Conservation (phyloP, 1,140 invertebrate species). For the Nixonia krombeini region DNA sequence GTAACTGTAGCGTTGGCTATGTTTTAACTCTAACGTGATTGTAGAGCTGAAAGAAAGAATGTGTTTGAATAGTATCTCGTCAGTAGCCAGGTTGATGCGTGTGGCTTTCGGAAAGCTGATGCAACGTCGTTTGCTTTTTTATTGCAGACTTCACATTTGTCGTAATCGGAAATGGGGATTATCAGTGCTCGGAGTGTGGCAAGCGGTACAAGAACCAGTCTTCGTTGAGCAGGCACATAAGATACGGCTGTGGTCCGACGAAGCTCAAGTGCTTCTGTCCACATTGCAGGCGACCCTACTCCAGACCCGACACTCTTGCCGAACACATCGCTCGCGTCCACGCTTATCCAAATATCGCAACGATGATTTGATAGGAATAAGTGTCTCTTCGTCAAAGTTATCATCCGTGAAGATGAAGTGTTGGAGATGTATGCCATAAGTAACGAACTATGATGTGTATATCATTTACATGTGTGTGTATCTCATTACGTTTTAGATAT, state of each 20-base stretch:
- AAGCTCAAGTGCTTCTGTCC: conserved; percentile 54
- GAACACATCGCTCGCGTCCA: conserved; percentile 55
- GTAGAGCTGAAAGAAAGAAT: too few relatives aligned
- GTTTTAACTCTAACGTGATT: too few relatives aligned
- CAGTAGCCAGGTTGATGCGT: not conserved
- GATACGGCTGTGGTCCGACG: conserved; percentile 63
- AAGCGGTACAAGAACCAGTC: conserved; percentile 58
- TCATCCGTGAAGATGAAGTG: too few relatives aligned
- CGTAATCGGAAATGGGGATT: conserved; percentile 30
- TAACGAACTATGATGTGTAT: too few relatives aligned
- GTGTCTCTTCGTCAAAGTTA: too few relatives aligned
- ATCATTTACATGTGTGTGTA: too few relatives aligned
- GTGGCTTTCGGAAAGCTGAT: conserved; percentile 40
- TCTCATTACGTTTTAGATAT: too few relatives aligned
- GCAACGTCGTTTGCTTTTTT: conserved; percentile 52
- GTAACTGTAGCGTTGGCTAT: too few relatives aligned
- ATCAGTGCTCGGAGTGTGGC: conserved; percentile 53
- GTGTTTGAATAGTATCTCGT: not conserved
- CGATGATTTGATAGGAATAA: conserved; percentile 31
- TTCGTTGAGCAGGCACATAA: conserved; percentile 56
- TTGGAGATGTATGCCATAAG: too few relatives aligned
- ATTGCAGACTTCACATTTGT: conserved; percentile 51
- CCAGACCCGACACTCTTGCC: conserved; percentile 53
- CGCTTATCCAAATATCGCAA: conserved; percentile 16
- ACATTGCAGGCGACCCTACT: conserved; percentile 55